Base-by-base conservation (phyloP, 2,113 vertebrate species). In the Hemiprocne comata region DNA sequence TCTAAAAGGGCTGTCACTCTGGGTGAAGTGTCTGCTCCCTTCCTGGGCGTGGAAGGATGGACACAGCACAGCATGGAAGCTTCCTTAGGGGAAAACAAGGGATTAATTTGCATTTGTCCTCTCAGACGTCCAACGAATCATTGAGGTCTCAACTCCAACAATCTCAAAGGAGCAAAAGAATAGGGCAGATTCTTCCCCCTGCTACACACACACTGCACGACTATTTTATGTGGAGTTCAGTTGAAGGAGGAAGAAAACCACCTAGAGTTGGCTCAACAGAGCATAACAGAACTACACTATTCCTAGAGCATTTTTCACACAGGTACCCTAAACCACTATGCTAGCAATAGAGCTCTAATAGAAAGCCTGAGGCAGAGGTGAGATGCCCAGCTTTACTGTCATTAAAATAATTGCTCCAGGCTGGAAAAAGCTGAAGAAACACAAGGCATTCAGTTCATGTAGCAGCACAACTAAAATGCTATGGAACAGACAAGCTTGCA, bases 341-440 rank as follows among this genome's bases (percentile, higher is more conserved):
- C 85, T 77, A 88, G 71, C 4, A 2, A 42, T 42, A 42, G 40
- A 92, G 65, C 48, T 93, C 79, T 85, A 81, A 80, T 28, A 89
- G 90, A 92, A 44, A 94, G 70, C 76, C 83, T 72, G 57, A 92
- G 89, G 74, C 57, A 89, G 55, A 53, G 86, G 61, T 75, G 80
- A 92, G 84, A 81, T 40, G 26, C 46, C 79, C 88, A 90, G 60
- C 61, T 93, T 69, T 90, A 70, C 3, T 84, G 78, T 73, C 78
- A 44, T 95, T 87, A 87, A 74, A 96, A 89, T 53, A 94, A 89
- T 78, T 13, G 86, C 92, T 88, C 44, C 69, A 81, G 81, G 93
- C 79, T 88, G 93, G 90, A 88, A 88, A 48, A 75, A 46, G 40
- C 18, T 94, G 79, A 92, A 83, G 85, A 86, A 93, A 71, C 54